Base-by-base conservation (phyloP, 1,140 invertebrate species). In the Leptopilina boulardi region DNA sequence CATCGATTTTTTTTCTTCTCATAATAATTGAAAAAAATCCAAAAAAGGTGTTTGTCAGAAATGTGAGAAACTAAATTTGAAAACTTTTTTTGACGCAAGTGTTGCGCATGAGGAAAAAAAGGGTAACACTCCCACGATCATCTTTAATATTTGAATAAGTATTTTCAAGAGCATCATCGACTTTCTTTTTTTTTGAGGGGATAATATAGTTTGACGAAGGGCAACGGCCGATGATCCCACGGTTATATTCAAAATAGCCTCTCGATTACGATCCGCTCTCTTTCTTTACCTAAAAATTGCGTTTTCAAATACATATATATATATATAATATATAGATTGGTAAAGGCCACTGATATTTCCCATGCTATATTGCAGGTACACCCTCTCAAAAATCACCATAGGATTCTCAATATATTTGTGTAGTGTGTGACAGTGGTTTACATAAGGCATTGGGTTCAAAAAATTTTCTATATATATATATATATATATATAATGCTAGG, bases 111-210 rank as follows among this genome's bases (percentile, higher is more conserved):
- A 13, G 13, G n/a, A n/a, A n/a, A n/a, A n/a, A 66, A 66, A 66
- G 56, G 56, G 56, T 30, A 66, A 15, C 23, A 66, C 56, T 66
- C 56, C 23, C 56, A 66, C 56, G 56, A 30, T 66, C 56, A 15
- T 66, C 56, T 23, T 15, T 66, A 13, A 15, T 66, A 70, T 75
- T 70, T 75, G 42, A 75, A 70, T 75, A 23, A 41, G 38, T 19
- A n/a, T n/a, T 30, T 51, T 13, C 5, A 19, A 70, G 10, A 3
- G 30, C 30, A 34, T 34, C 13, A n/a, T 6, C 15, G 19, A 19
- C n/a, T 70, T 75, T 51, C n/a, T n/a, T n/a, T n/a, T n/a, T n/a
- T n/a, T 44, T 11, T 8, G 44, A 75, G 2, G 30, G 30, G 30
- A 34, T 34, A 34, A 34, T 3, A 34, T 2, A 26, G 2, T 66